Evolutionary conservation across 2,113 vertebrate species (phyloP), one percentile per base, ranked within the genome.

Genomic region (Zosterops hypoxanthus): DNA sequence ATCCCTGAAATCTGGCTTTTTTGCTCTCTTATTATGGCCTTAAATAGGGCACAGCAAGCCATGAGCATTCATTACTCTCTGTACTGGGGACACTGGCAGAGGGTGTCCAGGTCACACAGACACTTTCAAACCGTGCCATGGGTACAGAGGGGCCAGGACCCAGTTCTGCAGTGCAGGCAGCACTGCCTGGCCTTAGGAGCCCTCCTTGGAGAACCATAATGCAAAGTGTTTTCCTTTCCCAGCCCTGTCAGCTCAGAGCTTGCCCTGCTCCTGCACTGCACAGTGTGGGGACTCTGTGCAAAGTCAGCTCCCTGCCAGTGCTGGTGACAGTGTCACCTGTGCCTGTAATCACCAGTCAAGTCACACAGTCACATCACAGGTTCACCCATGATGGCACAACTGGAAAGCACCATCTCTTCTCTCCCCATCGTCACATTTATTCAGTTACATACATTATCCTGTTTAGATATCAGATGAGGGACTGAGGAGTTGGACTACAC

Each of bases 181-280:
- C 6, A 14, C 25, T 1, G 5, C 47, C 33, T 0, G 2, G 25
- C 68, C 55, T 57, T 6, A 8, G 0, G 6, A 70, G 33, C 34
- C 71, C 23, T 81, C 34, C 16, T 0, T 28, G 39, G 42, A 78
- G 64, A 61, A 33, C 2, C 1, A 4, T 6, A 29, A 31, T 1
- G 14, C n/a, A 26, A 49, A 78, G 15, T 0, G 2, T 4, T 86
- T 49, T 49, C 31, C n/a, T 39, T 29, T 9, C 36, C 8, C 4
- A 9, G n/a, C 63, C 47, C n/a, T 8, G 0, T 25, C 9, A 41
- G 39, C 36, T 87, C 73, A 60, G 56, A 64, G 28, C 68, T 26
- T 15, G 24, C 14, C 28, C 11, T 20, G 53, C 41, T 75, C 34
- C 75, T 56, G 49, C 79, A 6, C 34, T 49, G 79, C 60, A 19